These are phyloP conservation scores for Oryzias melastigma DNA, from an alignment of 2,113 vertebrate species.

Conservation along the genomic window DNA sequence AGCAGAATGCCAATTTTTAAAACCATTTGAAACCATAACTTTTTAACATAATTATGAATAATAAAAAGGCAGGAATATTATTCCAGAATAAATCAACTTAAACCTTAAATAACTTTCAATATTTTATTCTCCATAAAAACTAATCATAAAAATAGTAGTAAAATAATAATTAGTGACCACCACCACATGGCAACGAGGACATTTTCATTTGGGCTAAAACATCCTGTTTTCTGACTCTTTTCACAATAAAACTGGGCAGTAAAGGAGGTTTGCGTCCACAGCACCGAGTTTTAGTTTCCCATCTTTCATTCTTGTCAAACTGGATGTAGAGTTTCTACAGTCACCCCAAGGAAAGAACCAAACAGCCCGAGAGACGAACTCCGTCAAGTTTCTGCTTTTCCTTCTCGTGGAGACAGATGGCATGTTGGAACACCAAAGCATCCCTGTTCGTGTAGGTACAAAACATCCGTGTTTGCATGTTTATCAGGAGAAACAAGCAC, in stretches of 20 bases:
- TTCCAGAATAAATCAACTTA: too few species aligned
- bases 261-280: conserved; percentile 14
- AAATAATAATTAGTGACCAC: too few species aligned
- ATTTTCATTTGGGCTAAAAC: too few species aligned
- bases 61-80: too few species aligned
- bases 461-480: conserved; percentile 16
- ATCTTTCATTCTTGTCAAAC: conserved; percentile 12
- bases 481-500: neutral
- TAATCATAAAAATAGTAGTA: too few species aligned
- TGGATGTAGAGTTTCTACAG: conserved; percentile 5
- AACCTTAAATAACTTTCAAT: too few species aligned
- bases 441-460: conserved; percentile 5
- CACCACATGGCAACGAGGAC: too few species aligned
- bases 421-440: neutral
- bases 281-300: conserved; percentile 8
- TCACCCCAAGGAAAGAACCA: neutral
- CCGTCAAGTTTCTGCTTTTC: conserved; percentile 4
- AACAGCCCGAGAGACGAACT: conserved; percentile 2
- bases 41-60: too few species aligned
- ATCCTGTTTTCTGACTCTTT: conserved; percentile 17
- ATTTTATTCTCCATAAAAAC: too few species aligned
- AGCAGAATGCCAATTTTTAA: too few species aligned
- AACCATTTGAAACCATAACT: too few species aligned
- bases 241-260: conserved; percentile 14
- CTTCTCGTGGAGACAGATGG: neutral